These are phyloP conservation scores for Chironomus riparius DNA, from an alignment of 2,888 invertebrate species.

Conservation along the genomic window DNA sequence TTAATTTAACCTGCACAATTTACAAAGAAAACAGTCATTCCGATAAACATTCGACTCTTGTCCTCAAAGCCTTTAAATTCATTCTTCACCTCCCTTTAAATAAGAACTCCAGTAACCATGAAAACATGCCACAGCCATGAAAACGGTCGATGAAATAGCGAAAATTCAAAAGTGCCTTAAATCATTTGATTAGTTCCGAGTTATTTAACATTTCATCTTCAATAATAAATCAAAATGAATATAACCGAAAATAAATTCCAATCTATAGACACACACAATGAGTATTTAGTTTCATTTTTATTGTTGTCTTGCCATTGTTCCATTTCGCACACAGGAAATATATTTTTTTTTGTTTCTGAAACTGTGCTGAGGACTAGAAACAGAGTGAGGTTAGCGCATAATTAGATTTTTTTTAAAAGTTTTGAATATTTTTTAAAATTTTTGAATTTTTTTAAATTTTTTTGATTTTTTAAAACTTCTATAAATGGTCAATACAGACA, in stretches of 20 bases:
- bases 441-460: too few relatives aligned
- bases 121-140: too few relatives aligned
- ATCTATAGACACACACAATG: conserved; percentile 10
- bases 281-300: neutral
- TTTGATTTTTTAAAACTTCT: too few relatives aligned
- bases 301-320: neutral
- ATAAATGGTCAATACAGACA: too few relatives aligned
- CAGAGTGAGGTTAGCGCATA: neutral
- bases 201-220: conserved; percentile 24
- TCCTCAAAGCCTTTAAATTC: too few relatives aligned
- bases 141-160: neutral
- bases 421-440: too few relatives aligned
- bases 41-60: too few relatives aligned
- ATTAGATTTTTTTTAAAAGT: too few relatives aligned
- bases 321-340: neutral
- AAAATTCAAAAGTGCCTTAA: conserved; percentile 13
- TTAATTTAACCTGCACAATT: neutral
- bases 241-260: neutral
- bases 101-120: neutral
- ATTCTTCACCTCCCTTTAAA: neutral
- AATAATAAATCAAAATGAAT: conserved; percentile 26
- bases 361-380: neutral
- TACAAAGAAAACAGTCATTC: too few relatives aligned
- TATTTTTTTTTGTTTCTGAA: neutral
- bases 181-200: conserved; percentile 27